phyloP scores from a whole-genome alignment of 1,140 invertebrate genomes.

The Vollenhovia emeryi region DNA sequence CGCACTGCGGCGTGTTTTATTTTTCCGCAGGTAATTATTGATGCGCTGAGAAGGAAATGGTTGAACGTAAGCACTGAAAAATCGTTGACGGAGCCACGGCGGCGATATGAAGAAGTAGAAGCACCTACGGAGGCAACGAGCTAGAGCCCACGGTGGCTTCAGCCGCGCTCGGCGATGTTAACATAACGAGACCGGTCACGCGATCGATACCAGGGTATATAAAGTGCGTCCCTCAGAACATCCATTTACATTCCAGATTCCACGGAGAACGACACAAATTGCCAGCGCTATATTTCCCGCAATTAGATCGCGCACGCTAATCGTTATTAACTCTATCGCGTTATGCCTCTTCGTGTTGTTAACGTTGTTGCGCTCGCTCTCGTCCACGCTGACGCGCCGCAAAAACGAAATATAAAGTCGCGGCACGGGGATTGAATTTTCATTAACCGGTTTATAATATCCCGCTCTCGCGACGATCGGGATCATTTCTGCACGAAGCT shows the following conservation, averaged over 20 bases:
- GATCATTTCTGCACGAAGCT: not conserved
- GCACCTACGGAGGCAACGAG: not conserved
- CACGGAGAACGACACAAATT: conserved; percentile 18
- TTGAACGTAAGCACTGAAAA: not conserved
- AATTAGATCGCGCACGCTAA: conserved; percentile 28
- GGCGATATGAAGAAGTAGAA: not conserved
- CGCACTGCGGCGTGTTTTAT: not conserved
- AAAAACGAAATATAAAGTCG: conserved; percentile 23
- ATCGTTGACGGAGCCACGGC: not conserved
- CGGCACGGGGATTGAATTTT: conserved; percentile 13
- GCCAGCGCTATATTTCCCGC: not conserved
- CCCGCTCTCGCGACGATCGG: conserved; percentile 3
- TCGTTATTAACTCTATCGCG: conserved; percentile 37
- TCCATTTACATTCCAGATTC: conserved; percentile 25
- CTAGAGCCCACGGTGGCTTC: conserved; percentile 1
- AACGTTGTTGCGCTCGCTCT: conserved; percentile 11
- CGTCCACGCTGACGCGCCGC: conserved; percentile 3
- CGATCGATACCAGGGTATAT: conserved; percentile 43
- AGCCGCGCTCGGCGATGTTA: not conserved
- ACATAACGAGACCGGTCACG: conserved; percentile 47
- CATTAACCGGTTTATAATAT: conserved; percentile 42
- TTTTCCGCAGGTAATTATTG: not conserved
- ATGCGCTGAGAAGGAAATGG: not conserved
- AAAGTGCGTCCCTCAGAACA: not conserved
- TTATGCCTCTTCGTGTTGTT: conserved; percentile 5